Conservation (phyloP, 2,797 vertebrate genomes). For the Cyclura pinguis region DNA sequence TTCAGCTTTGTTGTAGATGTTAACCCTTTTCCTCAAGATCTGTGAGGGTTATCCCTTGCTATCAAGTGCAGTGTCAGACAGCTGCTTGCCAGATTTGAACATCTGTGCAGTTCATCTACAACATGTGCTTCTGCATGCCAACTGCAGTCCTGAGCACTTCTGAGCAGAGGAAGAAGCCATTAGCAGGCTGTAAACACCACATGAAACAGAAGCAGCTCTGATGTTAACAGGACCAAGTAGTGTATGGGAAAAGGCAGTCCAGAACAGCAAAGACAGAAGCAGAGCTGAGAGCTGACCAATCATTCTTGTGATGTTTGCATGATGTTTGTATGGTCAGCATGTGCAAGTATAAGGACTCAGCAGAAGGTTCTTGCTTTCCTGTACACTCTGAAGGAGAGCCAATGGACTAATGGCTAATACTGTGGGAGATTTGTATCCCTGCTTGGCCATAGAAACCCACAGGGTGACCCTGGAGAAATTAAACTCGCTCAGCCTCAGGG, state of each 20-base stretch:
- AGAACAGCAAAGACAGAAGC: not conserved
- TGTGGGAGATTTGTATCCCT: too few relatives aligned
- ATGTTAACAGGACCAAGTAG: not conserved
- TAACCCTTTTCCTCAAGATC: not conserved
- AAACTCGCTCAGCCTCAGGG: too few relatives aligned
- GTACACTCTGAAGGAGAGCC: too few relatives aligned
- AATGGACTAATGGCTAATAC: too few relatives aligned
- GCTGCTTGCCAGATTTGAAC: constrained; percentile 51
- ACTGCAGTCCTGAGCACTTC: rapidly evolving
- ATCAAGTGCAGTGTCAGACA: constrained; percentile 27
- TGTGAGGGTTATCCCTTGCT: not conserved
- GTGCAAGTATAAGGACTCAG: not conserved
- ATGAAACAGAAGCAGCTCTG: rapidly evolving
- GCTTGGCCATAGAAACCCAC: too few relatives aligned
- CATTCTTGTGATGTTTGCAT: not conserved
- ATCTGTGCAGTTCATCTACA: constrained; percentile 60
- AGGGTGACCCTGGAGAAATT: too few relatives aligned
- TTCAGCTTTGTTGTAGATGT: not conserved
- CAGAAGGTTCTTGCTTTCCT: not conserved
- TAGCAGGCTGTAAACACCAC: constrained; percentile 13
- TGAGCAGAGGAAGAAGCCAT: not conserved
- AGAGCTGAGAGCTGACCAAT: not conserved
- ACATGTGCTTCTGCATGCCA: not conserved
- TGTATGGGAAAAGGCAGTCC: not conserved
- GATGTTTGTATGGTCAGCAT: not conserved